phyloP scores from a whole-genome alignment of 2,888 invertebrate species.

The Archips crataeganus region DNA sequence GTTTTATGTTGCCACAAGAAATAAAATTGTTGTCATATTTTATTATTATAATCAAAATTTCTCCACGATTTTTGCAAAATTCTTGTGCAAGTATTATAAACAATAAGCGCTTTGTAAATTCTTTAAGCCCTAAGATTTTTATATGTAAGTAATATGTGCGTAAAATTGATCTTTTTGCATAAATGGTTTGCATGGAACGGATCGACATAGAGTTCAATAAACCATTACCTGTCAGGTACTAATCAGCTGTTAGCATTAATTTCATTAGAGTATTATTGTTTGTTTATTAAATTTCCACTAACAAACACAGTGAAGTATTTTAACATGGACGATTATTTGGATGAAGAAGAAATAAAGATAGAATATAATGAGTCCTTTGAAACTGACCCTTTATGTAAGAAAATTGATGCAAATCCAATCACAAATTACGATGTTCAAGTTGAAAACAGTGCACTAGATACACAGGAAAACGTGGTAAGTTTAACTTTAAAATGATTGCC shows the following conservation, averaged over 20 bases:
- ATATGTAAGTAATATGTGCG: background rate
- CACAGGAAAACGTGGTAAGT: constrained; percentile 20
- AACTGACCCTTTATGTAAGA: constrained; percentile 54
- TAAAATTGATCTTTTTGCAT: background rate
- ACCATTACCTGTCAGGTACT: constrained; percentile 26
- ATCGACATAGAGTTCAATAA: constrained; percentile 24
- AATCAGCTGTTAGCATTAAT: constrained; percentile 34
- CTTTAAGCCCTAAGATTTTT: background rate
- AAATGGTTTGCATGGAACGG: constrained; percentile 11
- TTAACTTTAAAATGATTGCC: background rate
- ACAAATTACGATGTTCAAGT: background rate
- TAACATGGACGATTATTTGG: constrained; percentile 45
- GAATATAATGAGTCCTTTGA: constrained; percentile 59
- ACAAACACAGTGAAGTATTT: constrained; percentile 10
- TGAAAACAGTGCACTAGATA: background rate
- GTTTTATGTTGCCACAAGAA: constrained; percentile 26
- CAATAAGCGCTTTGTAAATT: background rate
- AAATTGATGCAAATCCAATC: constrained; percentile 3
- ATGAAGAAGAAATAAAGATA: constrained; percentile 62
- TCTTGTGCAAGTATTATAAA: background rate
- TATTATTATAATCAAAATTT: background rate
- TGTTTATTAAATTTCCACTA: background rate
- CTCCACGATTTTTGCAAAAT: background rate
- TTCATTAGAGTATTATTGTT: background rate
- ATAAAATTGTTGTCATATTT: constrained; percentile 10